Conservation (phyloP, 2,113 vertebrate species). For the Nyctereutes procyonoides region DNA sequence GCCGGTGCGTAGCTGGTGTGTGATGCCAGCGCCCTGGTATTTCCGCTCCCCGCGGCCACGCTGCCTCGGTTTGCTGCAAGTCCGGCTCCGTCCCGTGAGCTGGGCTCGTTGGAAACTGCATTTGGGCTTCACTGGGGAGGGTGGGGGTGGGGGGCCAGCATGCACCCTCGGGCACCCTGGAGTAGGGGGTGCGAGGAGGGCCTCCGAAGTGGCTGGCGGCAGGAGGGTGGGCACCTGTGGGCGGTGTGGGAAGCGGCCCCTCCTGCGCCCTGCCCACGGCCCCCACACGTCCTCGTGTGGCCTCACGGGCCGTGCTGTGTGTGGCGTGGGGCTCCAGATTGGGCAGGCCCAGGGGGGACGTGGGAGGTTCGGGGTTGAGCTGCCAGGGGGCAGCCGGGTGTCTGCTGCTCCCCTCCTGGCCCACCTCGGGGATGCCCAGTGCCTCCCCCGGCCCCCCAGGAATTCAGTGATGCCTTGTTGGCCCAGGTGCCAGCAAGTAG, state of each 20-base stretch:
- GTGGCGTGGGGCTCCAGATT: fast-evolving
- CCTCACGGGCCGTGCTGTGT: fast-evolving
- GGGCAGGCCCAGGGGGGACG: background rate
- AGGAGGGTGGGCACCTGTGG: background rate
- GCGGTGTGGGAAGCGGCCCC: background rate
- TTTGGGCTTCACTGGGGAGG: background rate
- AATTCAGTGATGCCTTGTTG: too few species aligned
- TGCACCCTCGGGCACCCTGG: background rate
- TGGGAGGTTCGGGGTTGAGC: too few species aligned
- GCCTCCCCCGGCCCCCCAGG: background rate
- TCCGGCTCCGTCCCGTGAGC: background rate
- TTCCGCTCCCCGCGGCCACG: slow-evolving; percentile 4
- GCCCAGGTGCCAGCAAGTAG: background rate
- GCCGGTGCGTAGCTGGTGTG: too few species aligned
- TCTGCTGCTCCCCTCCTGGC: too few species aligned
- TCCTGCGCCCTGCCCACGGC: fast-evolving
- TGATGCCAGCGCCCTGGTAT: slow-evolving; percentile 57
- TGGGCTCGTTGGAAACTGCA: background rate
- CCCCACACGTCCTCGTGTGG: too few species aligned
- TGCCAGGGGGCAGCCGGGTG: background rate
- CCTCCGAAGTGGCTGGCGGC: background rate
- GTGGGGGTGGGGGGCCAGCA: fast-evolving
- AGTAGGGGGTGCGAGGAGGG: background rate
- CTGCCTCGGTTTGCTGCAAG: background rate
- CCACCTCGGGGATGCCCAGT: fast-evolving